Conservation (phyloP, 92 coral and sea anemone species). For the Epizoanthus stellaris region DNA sequence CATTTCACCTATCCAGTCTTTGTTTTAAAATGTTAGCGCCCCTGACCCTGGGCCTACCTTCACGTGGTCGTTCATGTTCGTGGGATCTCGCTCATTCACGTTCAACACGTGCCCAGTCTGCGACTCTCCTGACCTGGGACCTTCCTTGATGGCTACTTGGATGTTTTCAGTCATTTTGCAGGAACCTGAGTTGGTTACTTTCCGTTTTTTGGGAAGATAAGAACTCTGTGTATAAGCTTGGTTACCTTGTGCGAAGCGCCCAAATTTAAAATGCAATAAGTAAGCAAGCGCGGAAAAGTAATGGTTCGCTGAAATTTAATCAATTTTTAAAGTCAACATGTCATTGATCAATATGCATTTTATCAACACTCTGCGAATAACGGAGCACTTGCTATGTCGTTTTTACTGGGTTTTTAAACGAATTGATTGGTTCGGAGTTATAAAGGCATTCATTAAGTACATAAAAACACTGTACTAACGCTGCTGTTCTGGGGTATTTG, state of each 20-base stretch:
- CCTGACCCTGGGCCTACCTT: constrained; percentile 48
- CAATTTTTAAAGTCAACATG: constrained; percentile 5
- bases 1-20: no score
- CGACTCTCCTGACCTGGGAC: constrained; percentile 30
- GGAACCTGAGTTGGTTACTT: not conserved
- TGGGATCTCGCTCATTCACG: constrained; percentile 74
- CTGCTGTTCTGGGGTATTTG: no score
- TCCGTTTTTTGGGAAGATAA: not conserved
- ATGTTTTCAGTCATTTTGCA: constrained; percentile 25
- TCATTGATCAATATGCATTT: no score
- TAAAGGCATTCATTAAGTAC: no score
- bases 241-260: not conserved
- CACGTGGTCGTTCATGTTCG: constrained; percentile 85
- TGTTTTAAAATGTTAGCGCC: no score
- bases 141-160: constrained; percentile 24
- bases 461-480: no score
- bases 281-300: not conserved
- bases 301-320: not conserved
- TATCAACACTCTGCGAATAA: no score
- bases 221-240: not conserved
- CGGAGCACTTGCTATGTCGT: no score
- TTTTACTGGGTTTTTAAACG: no score
- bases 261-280: not conserved
- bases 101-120: constrained; percentile 71
- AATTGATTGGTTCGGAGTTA: no score